Evolutionary conservation across 1,140 invertebrate species (phyloP).

Genomic region (Philotrypesis tridentata): DNA sequence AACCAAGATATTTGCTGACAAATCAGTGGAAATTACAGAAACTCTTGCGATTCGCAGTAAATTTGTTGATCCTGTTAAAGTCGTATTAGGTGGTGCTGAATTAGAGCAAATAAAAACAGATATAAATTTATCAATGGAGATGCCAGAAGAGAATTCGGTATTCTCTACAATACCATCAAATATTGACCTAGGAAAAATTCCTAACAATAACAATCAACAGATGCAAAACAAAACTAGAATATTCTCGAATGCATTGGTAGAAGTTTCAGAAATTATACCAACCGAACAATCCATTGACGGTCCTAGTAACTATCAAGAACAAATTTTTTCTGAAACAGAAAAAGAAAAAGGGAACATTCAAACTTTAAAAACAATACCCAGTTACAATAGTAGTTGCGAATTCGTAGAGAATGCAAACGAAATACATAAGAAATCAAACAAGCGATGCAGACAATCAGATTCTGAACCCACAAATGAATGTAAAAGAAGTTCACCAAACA

Average conservation of each 20-base stretch:
- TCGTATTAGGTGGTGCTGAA: not conserved
- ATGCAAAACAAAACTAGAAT: slow-evolving; percentile 13
- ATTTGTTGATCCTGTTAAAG: not conserved
- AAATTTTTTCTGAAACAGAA: not conserved
- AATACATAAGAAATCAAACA: slow-evolving; percentile 3
- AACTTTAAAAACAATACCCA: slow-evolving; percentile 39
- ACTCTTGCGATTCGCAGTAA: not conserved
- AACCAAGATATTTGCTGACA: slow-evolving; percentile 5
- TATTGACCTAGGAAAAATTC: too few species aligned
- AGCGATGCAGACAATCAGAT: not conserved
- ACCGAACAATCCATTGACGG: not conserved
- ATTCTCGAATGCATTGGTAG: slow-evolving; percentile 5
- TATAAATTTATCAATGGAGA: not conserved
- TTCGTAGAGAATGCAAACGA: not conserved
- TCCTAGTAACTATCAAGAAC: not conserved
- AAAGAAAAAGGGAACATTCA: not conserved
- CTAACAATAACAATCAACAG: not conserved
- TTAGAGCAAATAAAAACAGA: not conserved
- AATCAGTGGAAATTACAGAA: slow-evolving; percentile 26
- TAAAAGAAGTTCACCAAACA: not conserved
- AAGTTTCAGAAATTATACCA: not conserved
- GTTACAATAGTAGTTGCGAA: not conserved
- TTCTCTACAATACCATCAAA: too few species aligned
- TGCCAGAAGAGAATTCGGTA: not conserved
- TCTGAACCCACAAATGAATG: not conserved